phyloP scores from a whole-genome alignment of 2,888 invertebrate species.

The Liposcelis brunnea region DNA sequence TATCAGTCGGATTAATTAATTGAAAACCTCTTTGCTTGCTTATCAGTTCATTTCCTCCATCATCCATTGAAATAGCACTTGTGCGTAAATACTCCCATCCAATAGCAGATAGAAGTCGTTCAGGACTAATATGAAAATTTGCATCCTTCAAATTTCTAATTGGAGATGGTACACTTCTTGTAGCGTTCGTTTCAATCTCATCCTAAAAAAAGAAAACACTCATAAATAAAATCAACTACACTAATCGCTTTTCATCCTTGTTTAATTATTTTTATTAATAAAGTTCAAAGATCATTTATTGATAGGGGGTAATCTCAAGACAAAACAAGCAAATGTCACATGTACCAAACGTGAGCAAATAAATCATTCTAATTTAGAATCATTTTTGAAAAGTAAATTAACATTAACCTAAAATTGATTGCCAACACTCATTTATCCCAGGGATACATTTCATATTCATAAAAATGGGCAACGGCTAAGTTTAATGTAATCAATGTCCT shows the following conservation, averaged over 20 bases:
- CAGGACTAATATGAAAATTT: constrained; percentile 49
- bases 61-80: constrained; percentile 42
- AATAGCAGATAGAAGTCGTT: constrained; percentile 56
- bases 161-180: constrained; percentile 61
- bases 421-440: too few species aligned
- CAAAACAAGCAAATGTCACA: constrained; percentile 12
- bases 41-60: constrained; percentile 53
- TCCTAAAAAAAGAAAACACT: constrained; percentile 34
- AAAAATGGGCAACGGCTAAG: too few species aligned
- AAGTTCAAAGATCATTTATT: too few species aligned
- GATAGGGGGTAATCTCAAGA: neutral
- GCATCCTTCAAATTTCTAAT: constrained; percentile 69
- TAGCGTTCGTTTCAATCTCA: constrained; percentile 70
- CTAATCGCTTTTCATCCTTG: neutral
- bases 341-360: constrained; percentile 11
- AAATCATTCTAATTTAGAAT: too few species aligned
- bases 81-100: constrained; percentile 73
- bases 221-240: too few species aligned
- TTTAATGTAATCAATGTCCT: too few species aligned
- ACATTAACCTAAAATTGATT: too few species aligned
- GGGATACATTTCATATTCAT: too few species aligned
- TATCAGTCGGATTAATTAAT: constrained; percentile 67
- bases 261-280: neutral
- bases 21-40: constrained; percentile 70
- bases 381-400: too few species aligned